Evolutionary conservation across 1,140 invertebrate species (phyloP), one percentile per base, ranked within the genome.

Genomic region (Papilio helenus): DNA sequence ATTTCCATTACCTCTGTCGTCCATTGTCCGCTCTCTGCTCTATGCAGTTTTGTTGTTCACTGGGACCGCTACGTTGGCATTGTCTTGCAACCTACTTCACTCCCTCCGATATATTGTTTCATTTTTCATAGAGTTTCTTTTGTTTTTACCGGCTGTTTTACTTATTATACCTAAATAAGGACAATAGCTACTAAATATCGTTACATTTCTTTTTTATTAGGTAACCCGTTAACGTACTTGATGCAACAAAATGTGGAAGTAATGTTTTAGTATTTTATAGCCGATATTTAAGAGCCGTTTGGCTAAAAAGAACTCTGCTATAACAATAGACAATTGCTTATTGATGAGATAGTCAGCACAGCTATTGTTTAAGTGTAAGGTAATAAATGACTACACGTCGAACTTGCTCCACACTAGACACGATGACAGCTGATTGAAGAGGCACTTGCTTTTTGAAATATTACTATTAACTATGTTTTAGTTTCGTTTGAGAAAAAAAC

Each of bases 1-100:
- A 80, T 79, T 83, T 81, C 83, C 81, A 84, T 84, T 84, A 81
- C 79, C 72, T 76, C 83, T 76, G 80, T 72, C 81, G 76, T 81
- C 74, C 73, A 73, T 80, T 78, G 74, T 68, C 61, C 72, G 44
- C 34, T 55, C 61, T 73, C 61, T 81, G 72, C 72, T 49, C 46
- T 74, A 73, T 81, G 72, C 72, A n/a, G 46, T 74, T 74, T 61
- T 61, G 58, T 61, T 61, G 58, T 14, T 16, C 23, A 61, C 20
- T 2, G 58, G 29, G 10, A 61, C 23, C 23, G 58, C 58, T 61
- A 61, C 58, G 68, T 42, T 72, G n/a, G 18, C 68, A 72, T 72
- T 72, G 68, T 72, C 39, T 72, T 42, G 29, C 68, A 72, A 39
- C 39, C 29, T 42, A 72, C 68, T 34, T 18, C 71, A 72, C 18